phyloP scores from a whole-genome alignment of 2,888 invertebrate species.

The Thera obeliscata region DNA sequence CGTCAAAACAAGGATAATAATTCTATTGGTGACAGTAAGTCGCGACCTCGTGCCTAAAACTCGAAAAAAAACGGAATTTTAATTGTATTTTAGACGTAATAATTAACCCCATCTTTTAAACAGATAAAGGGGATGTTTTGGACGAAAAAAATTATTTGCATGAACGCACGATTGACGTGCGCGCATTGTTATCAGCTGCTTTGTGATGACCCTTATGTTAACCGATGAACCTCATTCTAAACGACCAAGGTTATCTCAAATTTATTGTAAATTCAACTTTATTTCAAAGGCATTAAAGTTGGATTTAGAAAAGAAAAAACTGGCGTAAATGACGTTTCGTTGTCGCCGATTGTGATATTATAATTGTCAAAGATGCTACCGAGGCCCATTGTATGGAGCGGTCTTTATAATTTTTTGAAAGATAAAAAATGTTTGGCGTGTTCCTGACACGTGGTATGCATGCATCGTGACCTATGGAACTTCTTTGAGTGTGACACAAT shows the following conservation, averaged over 20 bases:
- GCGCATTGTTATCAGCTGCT: conserved; percentile 82
- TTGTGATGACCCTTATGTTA: conserved; percentile 84
- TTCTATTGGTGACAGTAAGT: conserved; percentile 80
- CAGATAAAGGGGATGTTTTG: conserved; percentile 81
- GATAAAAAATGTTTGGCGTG: conserved; percentile 84
- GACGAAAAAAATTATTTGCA: conserved; percentile 83
- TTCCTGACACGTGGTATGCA: conserved; percentile 81
- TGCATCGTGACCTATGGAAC: conserved; percentile 82
- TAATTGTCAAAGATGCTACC: conserved; percentile 85
- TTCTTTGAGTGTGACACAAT: conserved; percentile 82
- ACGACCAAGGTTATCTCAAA: conserved; percentile 49
- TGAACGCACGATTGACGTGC: conserved; percentile 83
- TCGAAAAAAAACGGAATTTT: conserved; percentile 76
- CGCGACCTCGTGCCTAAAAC: conserved; percentile 75
- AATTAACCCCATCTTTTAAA: conserved; percentile 81
- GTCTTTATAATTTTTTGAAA: conserved; percentile 82
- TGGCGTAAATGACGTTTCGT: conserved; percentile 60
- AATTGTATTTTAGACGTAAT: conserved; percentile 83
- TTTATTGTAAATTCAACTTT: conserved; percentile 60
- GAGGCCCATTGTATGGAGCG: conserved; percentile 77
- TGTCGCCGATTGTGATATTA: conserved; percentile 69
- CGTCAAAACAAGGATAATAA: conserved; percentile 77
- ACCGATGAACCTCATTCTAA: conserved; percentile 60
- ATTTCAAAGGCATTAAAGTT: conserved; percentile 60
- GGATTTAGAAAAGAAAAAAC: conserved; percentile 36